Base-by-base conservation (phyloP, 2,797 vertebrate genomes). In the Paramormyrops hopkinsi region DNA sequence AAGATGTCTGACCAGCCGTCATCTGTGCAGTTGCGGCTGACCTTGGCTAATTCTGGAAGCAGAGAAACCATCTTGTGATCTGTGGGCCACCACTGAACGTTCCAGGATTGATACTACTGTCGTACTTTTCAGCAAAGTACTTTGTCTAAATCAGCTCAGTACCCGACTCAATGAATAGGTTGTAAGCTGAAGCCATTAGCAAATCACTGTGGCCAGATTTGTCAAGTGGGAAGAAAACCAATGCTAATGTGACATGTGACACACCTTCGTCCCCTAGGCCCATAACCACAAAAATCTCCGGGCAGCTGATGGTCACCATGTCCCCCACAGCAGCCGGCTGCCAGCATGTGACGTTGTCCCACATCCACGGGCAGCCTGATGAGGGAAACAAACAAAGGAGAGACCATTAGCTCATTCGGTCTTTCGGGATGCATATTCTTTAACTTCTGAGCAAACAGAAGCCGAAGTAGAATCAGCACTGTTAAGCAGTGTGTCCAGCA, bases 311-410 rank as follows among this genome's bases (percentile, higher is more conserved):
- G 22, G 95, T 95, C 85, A 97, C 97, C 0, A 97, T 95, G 88
- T 99, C 96, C 0, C 98, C 98, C 0, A 98, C 91, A 0, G 89
- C 94, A 17, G 97, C 96, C 0, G 96, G 96, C 94, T 98, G 96
- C 98, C 98, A 99, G 91, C 98, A 99, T 0, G 98, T 99, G 91
- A 99, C 96, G 73, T 99, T 98, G 92, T 99, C 98, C 98, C 98
- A 99, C 97, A 98, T 97, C 94, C 97, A 98, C 0, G 96, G 96
- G 91, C 98, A 99, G 44, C 93, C 98, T 98, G 90, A 0, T 85
- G 46, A 89, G 88, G 2, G 59, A 29, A 29, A 37, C 88, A 25
- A 17, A 46, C 19, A n/a, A 48, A 84, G n/a, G 33, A 46, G 44
- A 46, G 79, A 84, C 8, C 44, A 41, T 41, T 76, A 41, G 37